phyloP scores from a whole-genome alignment of 2,797 vertebrate species.

The Neopelma chrysocephalum region DNA sequence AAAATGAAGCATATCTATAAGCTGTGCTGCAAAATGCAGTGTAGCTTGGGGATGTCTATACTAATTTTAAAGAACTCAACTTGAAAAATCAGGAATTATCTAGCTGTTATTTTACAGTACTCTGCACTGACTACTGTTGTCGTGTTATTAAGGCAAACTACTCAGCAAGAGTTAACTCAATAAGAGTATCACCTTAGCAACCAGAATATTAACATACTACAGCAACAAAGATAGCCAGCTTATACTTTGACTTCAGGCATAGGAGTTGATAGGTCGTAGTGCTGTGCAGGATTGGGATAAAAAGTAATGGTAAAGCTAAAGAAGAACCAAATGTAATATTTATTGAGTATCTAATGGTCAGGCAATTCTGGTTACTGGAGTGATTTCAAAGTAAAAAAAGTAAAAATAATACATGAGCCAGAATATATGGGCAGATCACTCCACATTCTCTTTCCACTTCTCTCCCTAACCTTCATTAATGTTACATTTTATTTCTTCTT shows the following conservation, averaged over 20 bases:
- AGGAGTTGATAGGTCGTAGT: neutral
- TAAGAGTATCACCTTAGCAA: constrained; percentile 23
- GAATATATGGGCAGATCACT: neutral
- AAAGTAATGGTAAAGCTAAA: neutral
- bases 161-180: neutral
- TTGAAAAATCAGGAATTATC: neutral
- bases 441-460: neutral
- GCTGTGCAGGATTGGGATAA: neutral
- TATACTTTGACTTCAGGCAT: neutral
- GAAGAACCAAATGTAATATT: neutral
- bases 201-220: constrained; percentile 4
- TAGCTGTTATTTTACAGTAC: neutral
- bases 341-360: neutral
- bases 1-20: neutral
- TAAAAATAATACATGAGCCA: neutral
- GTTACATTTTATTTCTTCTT: constrained; percentile 1
- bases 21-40: neutral
- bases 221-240: neutral
- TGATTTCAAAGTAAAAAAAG: neutral
- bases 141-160: neutral
- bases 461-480: neutral
- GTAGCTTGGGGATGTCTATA: neutral
- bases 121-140: neutral
- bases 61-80: neutral
- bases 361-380: neutral